Base-by-base conservation (phyloP, 2,888 invertebrate genomes). In the Dasypogon diadema region DNA sequence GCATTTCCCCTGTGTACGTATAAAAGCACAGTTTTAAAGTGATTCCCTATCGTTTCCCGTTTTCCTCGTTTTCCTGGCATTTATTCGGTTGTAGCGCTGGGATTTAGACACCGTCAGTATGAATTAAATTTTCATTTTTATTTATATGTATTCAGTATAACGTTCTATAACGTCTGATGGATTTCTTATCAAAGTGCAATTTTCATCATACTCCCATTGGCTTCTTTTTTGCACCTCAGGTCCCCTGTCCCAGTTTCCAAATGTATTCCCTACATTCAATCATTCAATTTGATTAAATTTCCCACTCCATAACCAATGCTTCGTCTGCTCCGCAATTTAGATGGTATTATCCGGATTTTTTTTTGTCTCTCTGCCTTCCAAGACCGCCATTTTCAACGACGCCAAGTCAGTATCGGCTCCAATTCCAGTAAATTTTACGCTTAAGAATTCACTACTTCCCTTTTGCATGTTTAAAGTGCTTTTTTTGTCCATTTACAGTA, bases 401-500 rank as follows among this genome's bases (percentile, higher is more conserved):
- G 8, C 4, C 3, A 30, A 30, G 30, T 12, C 42, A 6, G n/a
- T n/a, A n/a, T n/a, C 42, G n/a, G 42, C 12, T 6, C 42, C n/a
- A 42, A n/a, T 3, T 42, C 4, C 18, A 21, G n/a, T 51, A 12
- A 21, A 51, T 12, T 16, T 51, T 51, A 51, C 14, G 51, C 21
- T 51, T 51, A 16, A 51, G n/a, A 16, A 51, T 51, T 42, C 6
- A 51, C 51, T 16, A 51, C 51, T 51, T 51, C 21, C 8, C 60
- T n/a, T 14, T 75, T 16, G 18, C 12, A 48, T 74, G 42, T 34
- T 46, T 65, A 65, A 26, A 77, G 58, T 8, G 30, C 8, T 1
- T 42, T 42, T 42, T 42, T 12, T 42, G 2, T n/a, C 79, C 80
- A 72, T 84, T 87, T 92, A 34, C 90, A 98, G 98, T 99, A 99